Conservation (phyloP, 2,888 invertebrate genomes). For the Lottia scabra region DNA sequence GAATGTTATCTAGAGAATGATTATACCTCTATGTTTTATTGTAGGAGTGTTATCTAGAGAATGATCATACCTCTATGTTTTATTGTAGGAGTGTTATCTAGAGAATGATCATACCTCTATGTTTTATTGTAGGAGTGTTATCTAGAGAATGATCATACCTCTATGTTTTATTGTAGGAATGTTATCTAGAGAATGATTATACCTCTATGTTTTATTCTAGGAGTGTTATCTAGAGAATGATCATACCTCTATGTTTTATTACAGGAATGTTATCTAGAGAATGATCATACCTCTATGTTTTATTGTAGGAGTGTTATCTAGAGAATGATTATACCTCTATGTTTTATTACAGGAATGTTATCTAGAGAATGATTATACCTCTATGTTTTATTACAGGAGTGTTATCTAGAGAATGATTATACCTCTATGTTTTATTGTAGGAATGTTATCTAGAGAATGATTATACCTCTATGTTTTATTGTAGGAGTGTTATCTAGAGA, state of each 20-base stretch:
- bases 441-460: constrained; percentile 91
- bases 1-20: constrained; percentile 91
- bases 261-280: constrained; percentile 88
- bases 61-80: constrained; percentile 88
- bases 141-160: constrained; percentile 89
- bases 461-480: constrained; percentile 86
- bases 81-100: too few species aligned
- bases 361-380: constrained; percentile 89
- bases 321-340: constrained; percentile 91
- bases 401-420: constrained; percentile 89
- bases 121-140: too few species aligned
- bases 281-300: constrained; percentile 88
- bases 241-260: constrained; percentile 86
- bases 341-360: too few species aligned
- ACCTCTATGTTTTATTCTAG: constrained; percentile 87
- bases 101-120: constrained; percentile 91
- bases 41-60: constrained; percentile 88
- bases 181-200: constrained; percentile 89
- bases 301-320: too few species aligned
- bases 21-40: constrained; percentile 86
- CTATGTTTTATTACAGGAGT: constrained; percentile 86
- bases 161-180: constrained; percentile 86
- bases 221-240: constrained; percentile 91
- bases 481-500: constrained; percentile 88
- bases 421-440: constrained; percentile 87